Evolutionary conservation across 2,888 invertebrate species (phyloP).

Genomic region (Pammene fasciana): DNA sequence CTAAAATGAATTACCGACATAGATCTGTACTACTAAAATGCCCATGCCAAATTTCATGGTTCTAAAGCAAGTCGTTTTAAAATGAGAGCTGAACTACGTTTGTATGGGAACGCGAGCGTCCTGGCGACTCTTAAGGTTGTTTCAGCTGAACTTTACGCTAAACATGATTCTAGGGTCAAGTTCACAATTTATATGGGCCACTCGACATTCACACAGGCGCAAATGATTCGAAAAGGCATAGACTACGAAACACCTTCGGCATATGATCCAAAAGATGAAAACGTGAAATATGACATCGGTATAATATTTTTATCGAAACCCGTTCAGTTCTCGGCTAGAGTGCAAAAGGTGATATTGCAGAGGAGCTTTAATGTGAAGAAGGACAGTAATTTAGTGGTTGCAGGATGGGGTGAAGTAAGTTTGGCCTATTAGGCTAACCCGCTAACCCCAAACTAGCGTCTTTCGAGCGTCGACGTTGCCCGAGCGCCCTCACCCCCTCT

Average conservation of each 20-base stretch:
- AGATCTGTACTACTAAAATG: too few species aligned
- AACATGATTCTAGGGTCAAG: neutral
- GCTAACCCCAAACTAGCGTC: too few species aligned
- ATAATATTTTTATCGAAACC: slow-evolving; percentile 11
- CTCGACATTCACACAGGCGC: neutral
- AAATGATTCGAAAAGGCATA: neutral
- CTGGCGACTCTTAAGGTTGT: too few species aligned
- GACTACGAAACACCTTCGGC: slow-evolving; percentile 9
- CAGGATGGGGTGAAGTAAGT: slow-evolving; percentile 5
- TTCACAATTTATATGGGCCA: slow-evolving; percentile 24
- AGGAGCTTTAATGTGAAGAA: neutral
- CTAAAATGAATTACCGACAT: too few species aligned
- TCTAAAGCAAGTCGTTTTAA: too few species aligned
- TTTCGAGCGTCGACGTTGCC: too few species aligned
- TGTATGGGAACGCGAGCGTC: too few species aligned
- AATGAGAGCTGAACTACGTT: too few species aligned
- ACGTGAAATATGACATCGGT: slow-evolving; percentile 7
- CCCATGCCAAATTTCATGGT: too few species aligned
- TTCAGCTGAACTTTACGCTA: too few species aligned
- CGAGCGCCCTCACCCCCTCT: too few species aligned
- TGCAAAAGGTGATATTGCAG: slow-evolving; percentile 17
- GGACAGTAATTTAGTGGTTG: neutral
- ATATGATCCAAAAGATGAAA: neutral
- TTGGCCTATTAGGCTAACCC: too few species aligned
- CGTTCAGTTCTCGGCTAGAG: neutral